Evolutionary conservation across 1,140 invertebrate genomes (phyloP).

Genomic region (Anadara kagoshimensis): DNA sequence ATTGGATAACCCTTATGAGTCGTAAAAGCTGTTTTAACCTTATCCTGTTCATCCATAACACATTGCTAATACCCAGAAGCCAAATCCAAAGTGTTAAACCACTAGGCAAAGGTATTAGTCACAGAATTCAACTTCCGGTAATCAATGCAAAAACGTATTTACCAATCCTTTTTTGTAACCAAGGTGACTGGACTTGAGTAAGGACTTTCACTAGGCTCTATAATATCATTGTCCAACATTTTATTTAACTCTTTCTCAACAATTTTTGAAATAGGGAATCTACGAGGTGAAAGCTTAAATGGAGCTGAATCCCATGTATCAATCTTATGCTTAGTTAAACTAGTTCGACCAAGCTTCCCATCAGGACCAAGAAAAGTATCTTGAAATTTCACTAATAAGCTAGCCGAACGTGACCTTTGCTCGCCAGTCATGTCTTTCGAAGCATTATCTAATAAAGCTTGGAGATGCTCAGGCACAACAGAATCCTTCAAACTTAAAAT

Average conservation of each 20-base stretch:
- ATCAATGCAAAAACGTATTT: slow-evolving; percentile 20
- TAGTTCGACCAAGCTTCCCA: slow-evolving; percentile 27
- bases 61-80: slow-evolving; percentile 30
- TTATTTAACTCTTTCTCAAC: slow-evolving; percentile 18
- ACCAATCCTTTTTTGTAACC: slow-evolving; percentile 24
- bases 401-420: slow-evolving; percentile 1
- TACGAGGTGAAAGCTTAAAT: slow-evolving; percentile 20
- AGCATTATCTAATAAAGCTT: slow-evolving; percentile 18
- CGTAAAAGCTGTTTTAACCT: slow-evolving; percentile 7
- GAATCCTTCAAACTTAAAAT: neutral
- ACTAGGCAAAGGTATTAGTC: slow-evolving; percentile 35
- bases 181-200: slow-evolving; percentile 11
- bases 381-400: slow-evolving; percentile 26
- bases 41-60: slow-evolving; percentile 27
- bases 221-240: slow-evolving; percentile 26
- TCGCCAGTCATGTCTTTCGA: slow-evolving; percentile 14
- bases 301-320: slow-evolving; percentile 20
- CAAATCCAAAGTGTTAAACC: slow-evolving; percentile 28
- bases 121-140: slow-evolving; percentile 38
- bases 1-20: slow-evolving; percentile 2
- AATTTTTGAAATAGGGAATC: slow-evolving; percentile 4
- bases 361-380: slow-evolving; percentile 41
- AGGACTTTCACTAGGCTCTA: no score
- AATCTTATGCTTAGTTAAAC: slow-evolving; percentile 20
- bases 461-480: slow-evolving; percentile 17